Percentiles rank a stretch among this genome's conserved stretches.
Evolutionary conservation across 2,113 vertebrate genomes (phyloP).

Genomic region (Lasiurus borealis): DNA sequence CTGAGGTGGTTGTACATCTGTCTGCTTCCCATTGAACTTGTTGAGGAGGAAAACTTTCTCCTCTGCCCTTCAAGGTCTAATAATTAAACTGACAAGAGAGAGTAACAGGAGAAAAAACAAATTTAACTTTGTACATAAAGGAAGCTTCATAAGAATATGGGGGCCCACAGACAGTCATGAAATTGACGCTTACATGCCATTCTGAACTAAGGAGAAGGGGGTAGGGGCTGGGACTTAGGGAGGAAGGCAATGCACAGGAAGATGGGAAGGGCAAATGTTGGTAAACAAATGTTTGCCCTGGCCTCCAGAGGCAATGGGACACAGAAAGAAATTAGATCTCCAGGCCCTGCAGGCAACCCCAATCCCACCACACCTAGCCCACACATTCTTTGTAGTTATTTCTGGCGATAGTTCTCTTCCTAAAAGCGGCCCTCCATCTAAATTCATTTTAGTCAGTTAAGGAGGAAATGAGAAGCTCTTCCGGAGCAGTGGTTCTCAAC

Average conservation of each 20-base stretch:
- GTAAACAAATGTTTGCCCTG: not conserved
- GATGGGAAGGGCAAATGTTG: not conserved
- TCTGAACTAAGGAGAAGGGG: not conserved
- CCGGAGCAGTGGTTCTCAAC: not conserved
- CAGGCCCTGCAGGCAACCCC: not conserved
- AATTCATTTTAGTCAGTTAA: not conserved
- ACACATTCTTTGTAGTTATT: not conserved
- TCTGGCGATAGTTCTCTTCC: not conserved
- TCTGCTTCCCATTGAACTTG: not conserved
- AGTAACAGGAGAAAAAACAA: not conserved
- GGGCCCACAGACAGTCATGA: too few relatives aligned
- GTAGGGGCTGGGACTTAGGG: not conserved
- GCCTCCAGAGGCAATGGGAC: not conserved
- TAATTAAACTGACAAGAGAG: not conserved
- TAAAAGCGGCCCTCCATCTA: not conserved
- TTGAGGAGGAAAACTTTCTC: not conserved
- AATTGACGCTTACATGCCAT: not conserved
- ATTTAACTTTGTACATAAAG: not conserved
- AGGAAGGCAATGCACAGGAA: not conserved
- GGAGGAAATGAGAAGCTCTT: not conserved
- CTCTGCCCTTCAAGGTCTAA: not conserved
- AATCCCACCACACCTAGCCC: not conserved
- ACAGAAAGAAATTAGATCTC: not conserved
- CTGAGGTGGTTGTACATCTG: not conserved
- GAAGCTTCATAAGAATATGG: too few relatives aligned